Base-by-base conservation (phyloP, 2,113 vertebrate species). In the Ictalurus punctatus region DNA sequence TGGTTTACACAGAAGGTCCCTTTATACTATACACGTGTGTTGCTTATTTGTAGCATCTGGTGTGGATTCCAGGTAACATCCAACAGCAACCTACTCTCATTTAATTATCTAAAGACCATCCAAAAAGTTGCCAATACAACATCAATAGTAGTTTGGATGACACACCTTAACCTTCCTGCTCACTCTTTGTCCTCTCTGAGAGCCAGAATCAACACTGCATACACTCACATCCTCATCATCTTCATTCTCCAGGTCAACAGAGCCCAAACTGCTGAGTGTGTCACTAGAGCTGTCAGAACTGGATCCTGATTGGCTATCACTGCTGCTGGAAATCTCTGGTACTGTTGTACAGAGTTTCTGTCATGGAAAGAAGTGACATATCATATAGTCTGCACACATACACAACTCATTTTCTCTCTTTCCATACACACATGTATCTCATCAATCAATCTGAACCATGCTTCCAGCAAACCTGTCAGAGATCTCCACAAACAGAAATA, bases 251-350 rank as follows among this genome's bases (percentile, higher is more conserved):
- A 97, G 91, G 89, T 98, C 97, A 52, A 98, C 97, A 0, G 96
- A 97, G 92, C 98, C 97, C 90, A 97, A 98, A 89, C 97, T 98
- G 90, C 96, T 97, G 84, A 97, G 95, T 23, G 95, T 96, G 92
- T 97, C 97, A 89, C 96, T 98, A 61, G 97, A 97, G 89, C 96
- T 97, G 91, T 97, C 97, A 30, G 97, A 98, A 61, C 97, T 95
- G 81, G 97, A 97, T 83, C 96, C 98, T 0, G 97, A 98, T 89
- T 97, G 97, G 92, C 97, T 98, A 92, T 97, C 97, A 0, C 96
- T 98, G 92, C 97, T 96, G 94, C 97, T 98, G 58, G 96, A 97
- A 92, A 96, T 97, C 92, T 97, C 97, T 90, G 95, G 73, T 34
- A 94, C 63, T 94, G 96, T 98, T 92, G 97, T 97, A 87, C 95